phyloP scores from a whole-genome alignment of 1,140 invertebrate genomes.

The Panonychus citri region DNA sequence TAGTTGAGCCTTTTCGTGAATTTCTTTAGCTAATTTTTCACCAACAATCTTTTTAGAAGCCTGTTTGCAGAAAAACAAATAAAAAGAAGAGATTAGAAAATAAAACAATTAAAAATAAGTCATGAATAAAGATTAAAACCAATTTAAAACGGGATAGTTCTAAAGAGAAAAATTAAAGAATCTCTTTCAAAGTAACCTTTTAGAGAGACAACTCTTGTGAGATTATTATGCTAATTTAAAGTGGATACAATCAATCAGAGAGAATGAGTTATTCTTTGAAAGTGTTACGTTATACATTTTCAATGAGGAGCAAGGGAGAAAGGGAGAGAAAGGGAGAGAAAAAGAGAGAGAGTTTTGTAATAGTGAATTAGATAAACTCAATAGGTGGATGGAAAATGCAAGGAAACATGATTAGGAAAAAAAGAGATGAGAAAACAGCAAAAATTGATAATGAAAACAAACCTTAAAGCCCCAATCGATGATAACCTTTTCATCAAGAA shows the following conservation, averaged over 20 bases:
- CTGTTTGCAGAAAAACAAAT: conserved; percentile 15
- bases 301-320: no score
- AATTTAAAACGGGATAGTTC: background rate
- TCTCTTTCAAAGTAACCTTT: no score
- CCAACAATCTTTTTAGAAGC: conserved; percentile 68
- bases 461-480: conserved; percentile 85
- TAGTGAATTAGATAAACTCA: background rate
- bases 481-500: conserved; percentile 75
- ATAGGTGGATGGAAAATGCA: background rate
- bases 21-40: conserved; percentile 70
- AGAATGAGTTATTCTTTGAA: no score
- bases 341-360: background rate
- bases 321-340: background rate
- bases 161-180: no score
- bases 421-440: background rate
- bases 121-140: background rate
- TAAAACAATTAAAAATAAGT: background rate
- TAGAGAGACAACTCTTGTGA: no score
- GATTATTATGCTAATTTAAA: no score
- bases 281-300: no score
- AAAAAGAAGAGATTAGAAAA: background rate
- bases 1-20: conserved; percentile 68
- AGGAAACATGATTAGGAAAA: background rate
- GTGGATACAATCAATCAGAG: background rate
- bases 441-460: conserved; percentile 17